phyloP scores from a whole-genome alignment of 2,113 vertebrate species.

The Tachycineta bicolor region DNA sequence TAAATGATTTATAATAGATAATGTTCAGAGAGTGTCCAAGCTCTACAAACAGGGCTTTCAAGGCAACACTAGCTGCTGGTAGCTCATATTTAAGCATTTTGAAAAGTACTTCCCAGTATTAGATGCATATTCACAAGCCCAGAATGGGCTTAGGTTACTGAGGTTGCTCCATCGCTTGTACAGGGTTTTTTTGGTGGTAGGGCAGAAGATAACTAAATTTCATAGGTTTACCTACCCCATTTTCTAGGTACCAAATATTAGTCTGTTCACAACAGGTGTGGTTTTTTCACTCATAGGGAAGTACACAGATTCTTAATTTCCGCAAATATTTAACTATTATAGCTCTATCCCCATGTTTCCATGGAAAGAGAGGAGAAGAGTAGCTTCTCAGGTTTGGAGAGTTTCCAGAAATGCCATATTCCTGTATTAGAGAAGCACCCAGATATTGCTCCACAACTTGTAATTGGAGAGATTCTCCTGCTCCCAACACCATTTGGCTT shows the following conservation, averaged over 20 bases:
- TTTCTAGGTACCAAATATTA: neutral
- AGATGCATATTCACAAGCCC: neutral
- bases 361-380: neutral
- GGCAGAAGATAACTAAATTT: neutral
- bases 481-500: neutral
- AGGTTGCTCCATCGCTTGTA: neutral
- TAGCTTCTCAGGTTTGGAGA: neutral
- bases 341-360: neutral
- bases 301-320: neutral
- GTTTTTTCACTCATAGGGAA: neutral
- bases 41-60: neutral
- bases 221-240: rapidly evolving
- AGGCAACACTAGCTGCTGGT: neutral
- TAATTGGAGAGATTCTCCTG: neutral
- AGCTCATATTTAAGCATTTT: neutral
- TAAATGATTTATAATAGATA: neutral
- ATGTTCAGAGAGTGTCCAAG: neutral
- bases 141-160: neutral
- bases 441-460: neutral
- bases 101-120: neutral
- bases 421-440: neutral
- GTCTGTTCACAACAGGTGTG: neutral
- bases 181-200: neutral
- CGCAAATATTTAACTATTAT: neutral
- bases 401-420: neutral